Evolutionary conservation across 2,113 vertebrate genomes (phyloP).

Genomic region (Phocoena phocoena): DNA sequence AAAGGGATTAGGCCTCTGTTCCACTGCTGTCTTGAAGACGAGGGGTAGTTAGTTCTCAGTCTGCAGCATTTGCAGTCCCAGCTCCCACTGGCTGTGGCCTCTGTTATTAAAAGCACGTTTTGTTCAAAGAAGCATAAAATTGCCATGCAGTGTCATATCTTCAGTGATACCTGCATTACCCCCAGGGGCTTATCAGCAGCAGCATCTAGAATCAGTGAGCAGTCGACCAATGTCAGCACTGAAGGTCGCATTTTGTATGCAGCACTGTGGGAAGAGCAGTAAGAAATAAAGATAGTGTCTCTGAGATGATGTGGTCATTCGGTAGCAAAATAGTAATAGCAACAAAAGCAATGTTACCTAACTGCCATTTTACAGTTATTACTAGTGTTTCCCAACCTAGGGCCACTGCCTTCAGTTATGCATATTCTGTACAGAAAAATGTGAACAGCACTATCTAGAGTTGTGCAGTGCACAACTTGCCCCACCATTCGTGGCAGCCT

Average conservation of each 20-base stretch:
- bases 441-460: not conserved
- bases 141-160: not conserved
- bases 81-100: not conserved
- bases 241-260: not conserved
- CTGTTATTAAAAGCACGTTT: constrained; percentile 1
- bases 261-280: not conserved
- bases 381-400: not conserved
- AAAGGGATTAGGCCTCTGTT: not conserved
- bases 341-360: not conserved
- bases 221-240: constrained; percentile 6
- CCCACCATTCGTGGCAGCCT: not conserved
- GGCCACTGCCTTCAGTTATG: not conserved
- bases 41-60: not conserved
- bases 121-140: not conserved
- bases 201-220: constrained; percentile 2
- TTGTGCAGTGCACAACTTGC: not conserved
- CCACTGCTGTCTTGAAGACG: not conserved
- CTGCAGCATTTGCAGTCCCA: not conserved
- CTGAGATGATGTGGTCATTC: not conserved
- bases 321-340: not conserved
- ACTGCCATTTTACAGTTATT: not conserved
- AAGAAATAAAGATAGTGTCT: not conserved
- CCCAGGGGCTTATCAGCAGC: not conserved
- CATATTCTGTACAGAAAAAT: not conserved
- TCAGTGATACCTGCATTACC: not conserved